Percentiles rank a stretch among this genome's conserved stretches.
phyloP scores from a whole-genome alignment of 2,113 vertebrate genomes.

The Calidris pygmaea region DNA sequence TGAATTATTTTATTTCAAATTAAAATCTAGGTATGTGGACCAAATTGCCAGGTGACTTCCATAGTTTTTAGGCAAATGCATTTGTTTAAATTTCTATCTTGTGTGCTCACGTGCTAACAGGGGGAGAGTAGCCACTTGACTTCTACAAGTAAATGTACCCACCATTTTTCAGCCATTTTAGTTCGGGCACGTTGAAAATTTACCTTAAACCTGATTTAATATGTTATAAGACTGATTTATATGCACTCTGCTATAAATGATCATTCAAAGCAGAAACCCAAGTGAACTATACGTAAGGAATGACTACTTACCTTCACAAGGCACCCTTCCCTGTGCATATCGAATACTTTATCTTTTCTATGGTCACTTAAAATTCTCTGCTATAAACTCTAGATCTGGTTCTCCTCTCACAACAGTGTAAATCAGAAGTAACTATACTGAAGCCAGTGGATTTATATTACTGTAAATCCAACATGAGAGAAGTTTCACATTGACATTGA shows the following conservation, averaged over 20 bases:
- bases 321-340: neutral
- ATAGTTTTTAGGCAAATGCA: neutral
- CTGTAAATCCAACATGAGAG: neutral
- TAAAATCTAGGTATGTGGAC: neutral
- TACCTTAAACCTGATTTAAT: neutral
- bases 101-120: neutral
- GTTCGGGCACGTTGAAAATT: neutral
- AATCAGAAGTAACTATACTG: neutral
- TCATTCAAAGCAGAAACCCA: neutral
- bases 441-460: neutral
- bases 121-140: neutral
- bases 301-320: neutral
- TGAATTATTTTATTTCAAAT: neutral
- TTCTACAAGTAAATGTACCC: neutral
- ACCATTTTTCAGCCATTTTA: neutral
- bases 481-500: neutral
- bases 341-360: neutral
- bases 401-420: neutral
- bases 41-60: neutral
- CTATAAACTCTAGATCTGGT: neutral
- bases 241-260: neutral
- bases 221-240: neutral
- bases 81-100: neutral
- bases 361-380: neutral
- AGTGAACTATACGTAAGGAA: neutral